Base-by-base conservation (phyloP, 2,113 vertebrate genomes). In the Brachirus orientalis region DNA sequence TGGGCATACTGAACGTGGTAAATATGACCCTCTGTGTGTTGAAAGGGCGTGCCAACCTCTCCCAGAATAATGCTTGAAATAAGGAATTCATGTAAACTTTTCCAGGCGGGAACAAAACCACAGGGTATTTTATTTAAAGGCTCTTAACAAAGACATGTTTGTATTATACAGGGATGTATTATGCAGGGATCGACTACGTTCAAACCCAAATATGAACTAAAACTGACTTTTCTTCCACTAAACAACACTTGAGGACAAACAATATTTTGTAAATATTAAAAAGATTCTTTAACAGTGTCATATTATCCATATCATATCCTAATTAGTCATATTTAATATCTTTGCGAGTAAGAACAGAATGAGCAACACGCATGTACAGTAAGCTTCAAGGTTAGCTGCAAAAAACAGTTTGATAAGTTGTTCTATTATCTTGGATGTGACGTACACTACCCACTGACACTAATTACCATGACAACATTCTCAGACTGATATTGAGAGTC, bases 101-200 rank as follows among this genome's bases (percentile, higher is more conserved):
- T 69, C 63, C 52, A 17, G 47, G 46, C 22, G 2, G 11, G 9
- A 50, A 35, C 51, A n/a, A 13, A 41, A 61, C 52, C 54, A 63
- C 48, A 53, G 35, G 12, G 38, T 62, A 53, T 51, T 19, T 45
- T n/a, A 58, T 58, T 52, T 45, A 44, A 73, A 16, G 8, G 14
- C 3, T 17, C 1, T 4, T 13, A 43, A 66, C 62, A 75, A 70
- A 69, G 54, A 56, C 11, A 2, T 28, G 59, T 43, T 63, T 79
- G 45, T 68, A 35, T 13, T 48, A 54, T 12, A 50, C 43, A 66
- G 35, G n/a, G n/a, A n/a, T n/a, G n/a, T n/a, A n/a, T n/a, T n/a
- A n/a, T 28, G 20, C 45, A 36, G 54, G 7, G 35, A 16, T 14
- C 19, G 8, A 2, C 9, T 14, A 0, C 1, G 6, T 20, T 41